Base-by-base conservation (phyloP, 1,140 invertebrate genomes). In the Caenorhabditis brenneri region DNA sequence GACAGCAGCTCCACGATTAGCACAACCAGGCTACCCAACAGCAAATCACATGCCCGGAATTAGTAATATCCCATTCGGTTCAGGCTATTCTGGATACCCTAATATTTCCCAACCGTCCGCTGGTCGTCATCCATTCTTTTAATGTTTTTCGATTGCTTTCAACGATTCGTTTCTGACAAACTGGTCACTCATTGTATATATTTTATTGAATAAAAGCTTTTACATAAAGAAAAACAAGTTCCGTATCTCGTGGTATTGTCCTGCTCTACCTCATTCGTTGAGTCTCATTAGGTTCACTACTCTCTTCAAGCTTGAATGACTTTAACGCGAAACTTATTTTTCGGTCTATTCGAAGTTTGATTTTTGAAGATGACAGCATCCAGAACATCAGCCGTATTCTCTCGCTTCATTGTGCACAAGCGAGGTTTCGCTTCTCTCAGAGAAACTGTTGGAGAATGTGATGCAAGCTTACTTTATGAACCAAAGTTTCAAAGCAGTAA, bases 401-500 rank as follows among this genome's bases (percentile, higher is more conserved):
- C 79, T 24, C 31, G 49, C 16, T 0, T 60, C n/a, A 16, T 81
- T 49, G 27, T 33, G 22, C 42, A 79, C 46, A 78, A 36, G 16
- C 36, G 49, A 1, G 36, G 58, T 48, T 69, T 80, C 51, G 85
- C 85, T 12, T 78, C 84, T 2, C 79, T 86, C 1, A 31, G 85
- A 19, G 86, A 87, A 29, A 80, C 49, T 31, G 86, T 81, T 24
- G 83, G 84, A 48, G 48, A 82, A 36, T 48, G 27, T 1, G 82
- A 86, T 27, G 42, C 86, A 0, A 36, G 36, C n/a, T 79, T 80
- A n/a, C 58, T 87, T 19, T 86, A 86, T 31, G 84, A 87, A 42
- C 86, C 86, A 16, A 84, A 82, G 19, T 86, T 87, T 46, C 36
- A 55, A 42, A 84, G 86, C 51, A 48, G 51, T 6, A 79, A 88